Base-by-base conservation (phyloP, 1,140 invertebrate genomes). In the Archegozetes longisetosus region DNA sequence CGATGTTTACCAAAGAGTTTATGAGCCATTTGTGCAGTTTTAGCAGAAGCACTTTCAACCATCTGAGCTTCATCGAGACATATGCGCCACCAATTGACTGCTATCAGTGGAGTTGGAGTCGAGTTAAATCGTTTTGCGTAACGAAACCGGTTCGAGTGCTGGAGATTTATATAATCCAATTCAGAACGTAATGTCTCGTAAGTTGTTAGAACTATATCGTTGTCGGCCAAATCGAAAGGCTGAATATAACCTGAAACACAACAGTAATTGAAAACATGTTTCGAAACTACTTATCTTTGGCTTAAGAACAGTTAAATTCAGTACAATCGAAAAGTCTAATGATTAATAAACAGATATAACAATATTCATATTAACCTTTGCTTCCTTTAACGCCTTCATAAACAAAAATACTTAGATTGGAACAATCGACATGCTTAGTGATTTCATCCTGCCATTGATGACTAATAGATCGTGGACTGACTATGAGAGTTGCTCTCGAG, bases 61-160 rank as follows among this genome's bases (percentile, higher is more conserved):
- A 85, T 85, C 73, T 88, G 85, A 46, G 84, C 85, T 74, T 88
- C 85, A 73, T 88, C 85, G 14, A 88, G 71, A 68, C 83, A 85
- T 25, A 86, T 73, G 47, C 85, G 74, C 84, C 84, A 87, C 82
- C 83, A 88, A 53, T 81, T 70, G 0, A 88, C 74, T 66, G 77
- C 76, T 1, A 77, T 70, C 1, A 88, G 69, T 3, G 85, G 84
- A 27, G 79, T 76, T 3, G 74, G 75, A 12, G 76, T 71, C 0
- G 77, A 70, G 70, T 79, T 75, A 65, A 81, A 84, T 57, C 78
- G 72, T 62, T 81, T 79, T 2, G 76, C 72, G 63, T 77, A 67
- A 12, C 82, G 72, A 26, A 82, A 74, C 52, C 72, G 67, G 55
- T 74, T 77, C 27, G 65, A 71, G 63, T 78, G 76, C 17, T 76